Conservation (phyloP, 2,113 vertebrate genomes). For the Dipodomys stephensi region DNA sequence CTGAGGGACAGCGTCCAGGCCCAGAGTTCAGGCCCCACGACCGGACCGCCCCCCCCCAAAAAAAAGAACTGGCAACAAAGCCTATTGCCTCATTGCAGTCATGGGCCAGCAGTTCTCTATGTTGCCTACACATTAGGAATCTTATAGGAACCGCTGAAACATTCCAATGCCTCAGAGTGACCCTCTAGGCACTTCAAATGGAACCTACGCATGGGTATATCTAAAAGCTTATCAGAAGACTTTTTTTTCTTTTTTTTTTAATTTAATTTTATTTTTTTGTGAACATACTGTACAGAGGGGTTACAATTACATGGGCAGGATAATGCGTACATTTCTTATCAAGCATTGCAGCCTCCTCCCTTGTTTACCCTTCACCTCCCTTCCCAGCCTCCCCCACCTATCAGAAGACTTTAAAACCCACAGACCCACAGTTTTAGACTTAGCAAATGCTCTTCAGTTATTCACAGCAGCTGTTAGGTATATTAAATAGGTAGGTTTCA, state of each 20-base stretch:
- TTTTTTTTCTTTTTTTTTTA: background rate
- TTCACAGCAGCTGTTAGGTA: background rate
- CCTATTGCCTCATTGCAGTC: background rate
- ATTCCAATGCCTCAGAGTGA: background rate
- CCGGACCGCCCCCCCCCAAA: too few species aligned
- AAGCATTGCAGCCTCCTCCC: too few species aligned
- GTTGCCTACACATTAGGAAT: background rate
- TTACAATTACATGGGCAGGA: too few species aligned
- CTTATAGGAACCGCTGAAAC: background rate
- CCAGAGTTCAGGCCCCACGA: too few species aligned
- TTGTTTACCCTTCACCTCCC: too few species aligned
- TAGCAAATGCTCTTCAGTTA: conserved; percentile 22
- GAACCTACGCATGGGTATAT: background rate
- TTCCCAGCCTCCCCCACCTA: too few species aligned
- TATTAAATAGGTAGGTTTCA: too few species aligned
- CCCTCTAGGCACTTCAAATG: background rate
- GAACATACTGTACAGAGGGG: too few species aligned
- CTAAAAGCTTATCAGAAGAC: background rate
- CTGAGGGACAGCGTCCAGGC: too few species aligned
- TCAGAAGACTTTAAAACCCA: background rate
- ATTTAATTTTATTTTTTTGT: too few species aligned
- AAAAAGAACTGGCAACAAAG: background rate
- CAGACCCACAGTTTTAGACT: background rate
- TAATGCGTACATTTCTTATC: too few species aligned
- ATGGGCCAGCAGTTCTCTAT: background rate